Conservation (phyloP, 2,113 vertebrate genomes). For the Poeciliopsis occidentalis region DNA sequence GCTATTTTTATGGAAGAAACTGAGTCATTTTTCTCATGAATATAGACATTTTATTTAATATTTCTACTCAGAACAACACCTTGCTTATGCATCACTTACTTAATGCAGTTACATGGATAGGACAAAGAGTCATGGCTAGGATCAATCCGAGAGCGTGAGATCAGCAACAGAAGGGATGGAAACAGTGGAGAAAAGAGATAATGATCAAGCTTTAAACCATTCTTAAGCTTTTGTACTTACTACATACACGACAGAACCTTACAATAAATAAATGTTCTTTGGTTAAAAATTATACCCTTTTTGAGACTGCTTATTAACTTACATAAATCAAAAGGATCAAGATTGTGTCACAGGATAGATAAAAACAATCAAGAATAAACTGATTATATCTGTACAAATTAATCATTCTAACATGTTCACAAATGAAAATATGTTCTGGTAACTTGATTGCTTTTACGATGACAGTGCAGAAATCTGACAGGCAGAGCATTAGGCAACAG, state of each 20-base stretch:
- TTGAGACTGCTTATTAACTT: neutral
- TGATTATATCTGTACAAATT: neutral
- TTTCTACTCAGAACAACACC: too few species aligned
- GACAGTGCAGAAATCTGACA: neutral
- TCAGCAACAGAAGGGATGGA: conserved; percentile 29
- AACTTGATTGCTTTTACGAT: neutral
- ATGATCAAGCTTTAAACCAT: neutral
- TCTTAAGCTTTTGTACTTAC: neutral
- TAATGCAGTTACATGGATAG: conserved; percentile 49
- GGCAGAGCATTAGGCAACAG: neutral
- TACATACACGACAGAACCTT: neutral
- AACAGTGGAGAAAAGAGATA: conserved; percentile 48
- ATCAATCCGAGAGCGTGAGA: conserved; percentile 52
- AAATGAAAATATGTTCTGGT: neutral
- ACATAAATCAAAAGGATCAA: neutral
- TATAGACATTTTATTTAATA: too few species aligned
- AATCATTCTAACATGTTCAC: neutral
- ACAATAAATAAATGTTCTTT: neutral
- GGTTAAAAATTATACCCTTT: neutral
- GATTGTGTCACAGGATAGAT: neutral
- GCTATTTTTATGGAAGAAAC: too few species aligned
- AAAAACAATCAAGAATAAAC: neutral
- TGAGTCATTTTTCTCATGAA: too few species aligned
- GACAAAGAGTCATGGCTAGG: conserved; percentile 56
- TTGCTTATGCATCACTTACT: conserved; percentile 61